Evolutionary conservation across 2,888 invertebrate genomes (phyloP), one percentile per base, ranked within the genome.

Genomic region (Penaeus monodon): DNA sequence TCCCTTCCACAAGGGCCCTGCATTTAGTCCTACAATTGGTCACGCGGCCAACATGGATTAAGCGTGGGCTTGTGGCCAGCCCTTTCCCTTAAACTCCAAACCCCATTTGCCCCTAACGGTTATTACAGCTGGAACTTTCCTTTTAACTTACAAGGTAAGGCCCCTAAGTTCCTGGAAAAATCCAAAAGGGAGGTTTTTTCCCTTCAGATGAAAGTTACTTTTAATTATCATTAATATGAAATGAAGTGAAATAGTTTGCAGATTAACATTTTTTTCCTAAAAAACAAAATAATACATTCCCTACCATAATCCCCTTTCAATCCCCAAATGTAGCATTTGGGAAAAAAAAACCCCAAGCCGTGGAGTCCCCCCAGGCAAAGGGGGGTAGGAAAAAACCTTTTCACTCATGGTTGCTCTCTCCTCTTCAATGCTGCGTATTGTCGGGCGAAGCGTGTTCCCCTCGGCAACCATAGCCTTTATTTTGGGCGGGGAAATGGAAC

Each of bases 381-480:
- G 20, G 65, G 76, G 8, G 84, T 84, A 68, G 84, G n/a, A 84
- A 57, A 88, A 79, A 74, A 78, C 14, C 29, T 88, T 88, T 38
- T 80, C 79, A 12, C 73, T 63, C 77, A n/a, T 79, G 33, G 57
- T 33, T 17, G 73, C 63, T 29, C 84, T 84, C 24, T 65, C 63
- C 49, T 84, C 84, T n/a, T n/a, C 38, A n/a, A 88, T 77, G 6
- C 80, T 68, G 24, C 64, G 22, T n/a, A 81, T 57, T 27, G 81
- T 44, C 17, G 84, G 74, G n/a, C 80, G 80, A 20, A 88, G 49
- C n/a, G 76, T 73, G 22, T 44, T 49, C 8, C 88, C 81, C 29
- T 88, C 88, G 4, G 80, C 65, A 24, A 84, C 76, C 2, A 88
- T 65, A 49, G 88, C 88, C 27, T 88, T 88, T 84, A 88, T 88